phyloP scores from a whole-genome alignment of 2,888 invertebrate genomes.

The Uropetala carovei region DNA sequence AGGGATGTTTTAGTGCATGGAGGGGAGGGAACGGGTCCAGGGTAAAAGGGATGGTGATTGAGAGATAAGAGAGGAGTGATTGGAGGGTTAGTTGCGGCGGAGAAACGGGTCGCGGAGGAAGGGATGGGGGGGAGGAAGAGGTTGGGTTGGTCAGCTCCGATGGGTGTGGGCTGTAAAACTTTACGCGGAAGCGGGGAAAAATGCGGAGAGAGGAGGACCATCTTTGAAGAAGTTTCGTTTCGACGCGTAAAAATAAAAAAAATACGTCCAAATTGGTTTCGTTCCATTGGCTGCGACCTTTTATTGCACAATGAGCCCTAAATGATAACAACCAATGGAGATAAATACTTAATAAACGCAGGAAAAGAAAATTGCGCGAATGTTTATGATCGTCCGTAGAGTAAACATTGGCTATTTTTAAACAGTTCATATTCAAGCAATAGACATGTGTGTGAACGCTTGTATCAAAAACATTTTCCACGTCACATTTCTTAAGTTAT shows the following conservation, averaged over 20 bases:
- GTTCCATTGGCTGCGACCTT: background rate
- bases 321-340: background rate
- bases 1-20: background rate
- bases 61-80: slow-evolving; percentile 55
- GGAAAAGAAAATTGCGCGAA: background rate
- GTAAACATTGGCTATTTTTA: background rate
- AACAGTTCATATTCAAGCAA: background rate
- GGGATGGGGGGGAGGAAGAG: background rate
- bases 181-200: background rate
- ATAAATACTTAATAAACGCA: background rate
- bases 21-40: background rate
- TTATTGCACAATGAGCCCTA: background rate
- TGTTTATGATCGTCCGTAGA: background rate
- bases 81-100: slow-evolving; percentile 41
- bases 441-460: too few relatives aligned
- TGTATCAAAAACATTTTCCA: too few relatives aligned
- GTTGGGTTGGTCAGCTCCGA: background rate
- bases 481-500: too few relatives aligned
- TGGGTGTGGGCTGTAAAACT: background rate
- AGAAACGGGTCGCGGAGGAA: background rate
- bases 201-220: background rate
- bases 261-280: background rate
- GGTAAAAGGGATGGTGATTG: slow-evolving; percentile 55
- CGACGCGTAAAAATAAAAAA: background rate
- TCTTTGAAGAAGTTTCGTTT: background rate